Base-by-base conservation (phyloP, 2,797 vertebrate species). In the Anableps anableps region DNA sequence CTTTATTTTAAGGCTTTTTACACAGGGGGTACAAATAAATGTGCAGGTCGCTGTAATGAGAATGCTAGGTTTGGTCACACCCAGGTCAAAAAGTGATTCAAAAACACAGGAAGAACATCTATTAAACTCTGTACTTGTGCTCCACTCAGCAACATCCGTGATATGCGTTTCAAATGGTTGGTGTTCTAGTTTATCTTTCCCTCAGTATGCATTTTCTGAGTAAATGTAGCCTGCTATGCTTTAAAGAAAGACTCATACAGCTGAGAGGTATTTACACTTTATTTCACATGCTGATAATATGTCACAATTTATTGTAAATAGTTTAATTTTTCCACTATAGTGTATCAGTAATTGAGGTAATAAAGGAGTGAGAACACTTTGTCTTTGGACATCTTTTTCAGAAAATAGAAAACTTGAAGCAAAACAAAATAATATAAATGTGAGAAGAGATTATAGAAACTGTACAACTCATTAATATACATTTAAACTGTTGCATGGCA, bases 291-390 rank as follows among this genome's bases (percentile, higher is more conserved):
- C 74, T 83, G 85, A 87, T 76, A 86, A 53, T 79, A 78, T 73
- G 82, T 90, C 88, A 92, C 91, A 86, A n/a, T 92, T 89, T 90
- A 92, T 92, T 95, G 95, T 94, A 95, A 86, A 95, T 93, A 93
- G 77, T 86, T 91, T 81, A 53, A 90, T 89, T 91, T 94, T 94
- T 94, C 85, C 93, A 94, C 93, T 83, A 85, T 86, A 88, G 78
- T 87, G 93, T 92, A 90, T 92, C 88, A 80, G 90, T 87, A 79
- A 78, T 89, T 85, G 90, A 92, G 88, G 88, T 91, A 95, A 94
- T 94, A 95, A 95, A 95, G 83, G 84, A 89, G 89, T 90, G 79
- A 94, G 79, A 87, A 76, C 68, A 88, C 72, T 72, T 77, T 77
- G 74, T 76, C 86, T 7, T 31, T 76, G 26, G 41, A 45, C 78